These are phyloP conservation scores for Hyles vespertilio DNA, from an alignment of 1,140 invertebrate species.

Conservation along the genomic window DNA sequence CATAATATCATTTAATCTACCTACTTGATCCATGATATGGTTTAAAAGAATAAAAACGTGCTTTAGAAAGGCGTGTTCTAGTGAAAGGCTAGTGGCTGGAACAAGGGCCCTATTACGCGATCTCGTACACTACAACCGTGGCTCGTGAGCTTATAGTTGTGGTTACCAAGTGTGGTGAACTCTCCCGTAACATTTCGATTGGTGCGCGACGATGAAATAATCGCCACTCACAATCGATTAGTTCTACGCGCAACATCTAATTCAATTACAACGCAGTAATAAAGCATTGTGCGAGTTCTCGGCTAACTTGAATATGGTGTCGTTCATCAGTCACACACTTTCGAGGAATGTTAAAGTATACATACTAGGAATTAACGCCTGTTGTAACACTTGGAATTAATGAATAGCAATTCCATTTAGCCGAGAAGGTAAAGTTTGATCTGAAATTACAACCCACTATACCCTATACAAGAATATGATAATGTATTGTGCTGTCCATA, in stretches of 20 bases:
- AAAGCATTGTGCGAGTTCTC: too few species aligned
- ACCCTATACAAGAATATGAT: too few species aligned
- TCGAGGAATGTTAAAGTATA: too few species aligned
- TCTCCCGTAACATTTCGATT: conserved; percentile 21
- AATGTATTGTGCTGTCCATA: too few species aligned
- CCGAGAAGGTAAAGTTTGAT: too few species aligned
- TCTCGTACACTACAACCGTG: background rate
- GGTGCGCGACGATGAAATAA: conserved; percentile 27
- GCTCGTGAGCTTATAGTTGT: background rate
- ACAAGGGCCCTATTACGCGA: conserved; percentile 3
- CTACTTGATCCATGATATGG: background rate
- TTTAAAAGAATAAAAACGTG: background rate
- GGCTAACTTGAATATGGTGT: too few species aligned
- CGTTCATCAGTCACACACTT: too few species aligned
- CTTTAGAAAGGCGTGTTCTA: background rate
- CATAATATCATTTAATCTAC: background rate
- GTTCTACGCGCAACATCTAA: conserved; percentile 46
- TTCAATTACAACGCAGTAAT: conserved; percentile 36
- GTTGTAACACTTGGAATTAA: too few species aligned
- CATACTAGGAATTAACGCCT: too few species aligned
- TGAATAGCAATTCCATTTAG: too few species aligned
- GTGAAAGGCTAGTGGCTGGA: background rate
- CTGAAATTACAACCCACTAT: too few species aligned
- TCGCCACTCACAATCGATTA: conserved; percentile 44
- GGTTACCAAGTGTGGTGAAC: conserved; percentile 34